A percentile compares a stretch with the other conserved stretches of the same genome.
Conservation (phyloP, 2,113 vertebrate species). For the Xiphophorus maculatus region DNA sequence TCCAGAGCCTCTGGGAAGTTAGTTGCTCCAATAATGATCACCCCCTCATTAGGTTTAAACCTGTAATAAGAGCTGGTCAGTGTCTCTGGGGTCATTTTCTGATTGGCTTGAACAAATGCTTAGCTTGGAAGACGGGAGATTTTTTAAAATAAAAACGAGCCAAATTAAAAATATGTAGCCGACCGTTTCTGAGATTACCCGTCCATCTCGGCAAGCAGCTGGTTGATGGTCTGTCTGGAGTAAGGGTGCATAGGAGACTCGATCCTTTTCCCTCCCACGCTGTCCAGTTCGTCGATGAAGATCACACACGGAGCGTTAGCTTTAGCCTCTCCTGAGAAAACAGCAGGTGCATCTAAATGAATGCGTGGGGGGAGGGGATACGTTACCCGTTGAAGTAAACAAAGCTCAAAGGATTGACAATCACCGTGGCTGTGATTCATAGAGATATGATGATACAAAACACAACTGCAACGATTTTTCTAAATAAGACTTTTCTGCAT, state of each 20-base stretch:
- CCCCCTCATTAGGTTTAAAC: slow-evolving; percentile 97
- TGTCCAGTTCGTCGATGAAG: slow-evolving; percentile 98
- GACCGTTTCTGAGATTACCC: slow-evolving; percentile 80
- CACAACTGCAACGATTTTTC: no score
- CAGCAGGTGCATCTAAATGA: background rate
- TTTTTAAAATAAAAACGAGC: background rate
- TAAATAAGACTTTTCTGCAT: no score
- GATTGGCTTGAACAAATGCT: background rate
- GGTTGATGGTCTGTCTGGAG: slow-evolving; percentile 98
- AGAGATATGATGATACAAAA: no score
- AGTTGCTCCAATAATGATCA: slow-evolving; percentile 97
- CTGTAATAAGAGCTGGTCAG: slow-evolving; percentile 66
- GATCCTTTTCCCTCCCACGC: slow-evolving; percentile 96
- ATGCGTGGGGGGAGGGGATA: rapidly evolving
- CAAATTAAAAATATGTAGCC: background rate
- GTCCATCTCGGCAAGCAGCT: slow-evolving; percentile 98
- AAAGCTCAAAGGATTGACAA: no score
- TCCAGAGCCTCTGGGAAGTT: slow-evolving; percentile 98
- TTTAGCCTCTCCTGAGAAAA: slow-evolving; percentile 90
- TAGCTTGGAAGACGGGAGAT: background rate
- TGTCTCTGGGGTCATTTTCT: background rate
- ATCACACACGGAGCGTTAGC: slow-evolving; percentile 95
- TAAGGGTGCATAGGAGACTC: slow-evolving; percentile 99
- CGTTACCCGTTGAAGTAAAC: no score
- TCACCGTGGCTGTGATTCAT: no score